Evolutionary conservation across 1,140 invertebrate species (phyloP).

Genomic region (Magallana ariakensis): DNA sequence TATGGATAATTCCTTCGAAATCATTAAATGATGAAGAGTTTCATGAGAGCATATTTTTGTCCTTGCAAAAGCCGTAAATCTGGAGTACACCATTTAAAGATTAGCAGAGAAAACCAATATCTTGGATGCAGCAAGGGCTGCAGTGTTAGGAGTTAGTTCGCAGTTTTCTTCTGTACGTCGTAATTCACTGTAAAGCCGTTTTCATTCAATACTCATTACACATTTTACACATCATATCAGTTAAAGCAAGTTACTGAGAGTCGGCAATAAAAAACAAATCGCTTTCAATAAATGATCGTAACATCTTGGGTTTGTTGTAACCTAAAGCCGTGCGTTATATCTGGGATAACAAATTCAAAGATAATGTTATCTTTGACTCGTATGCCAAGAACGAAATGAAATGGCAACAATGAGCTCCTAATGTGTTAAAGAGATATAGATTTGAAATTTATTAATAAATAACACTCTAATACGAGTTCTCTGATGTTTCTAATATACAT

Average conservation of each 20-base stretch:
- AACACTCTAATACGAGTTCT: not conserved
- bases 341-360: not conserved
- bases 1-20: not conserved
- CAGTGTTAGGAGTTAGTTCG: not conserved
- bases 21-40: not conserved
- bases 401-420: not conserved
- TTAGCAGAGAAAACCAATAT: conserved; percentile 16
- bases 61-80: not conserved
- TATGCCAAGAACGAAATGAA: not conserved
- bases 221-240: conserved; percentile 12
- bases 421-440: not conserved
- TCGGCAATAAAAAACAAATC: not conserved
- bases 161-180: not conserved
- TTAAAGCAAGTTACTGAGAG: not conserved
- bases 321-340: not conserved
- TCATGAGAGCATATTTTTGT: not conserved
- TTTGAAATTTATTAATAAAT: not conserved
- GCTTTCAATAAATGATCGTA: too few species aligned
- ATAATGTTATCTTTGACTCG: not conserved
- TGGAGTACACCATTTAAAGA: not conserved
- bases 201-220: not conserved
- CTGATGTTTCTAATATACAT: not conserved
- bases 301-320: too few species aligned
- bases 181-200: not conserved
- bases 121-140: not conserved